Conservation (phyloP, 2,888 invertebrate genomes). For the Hypomecis atomaria region DNA sequence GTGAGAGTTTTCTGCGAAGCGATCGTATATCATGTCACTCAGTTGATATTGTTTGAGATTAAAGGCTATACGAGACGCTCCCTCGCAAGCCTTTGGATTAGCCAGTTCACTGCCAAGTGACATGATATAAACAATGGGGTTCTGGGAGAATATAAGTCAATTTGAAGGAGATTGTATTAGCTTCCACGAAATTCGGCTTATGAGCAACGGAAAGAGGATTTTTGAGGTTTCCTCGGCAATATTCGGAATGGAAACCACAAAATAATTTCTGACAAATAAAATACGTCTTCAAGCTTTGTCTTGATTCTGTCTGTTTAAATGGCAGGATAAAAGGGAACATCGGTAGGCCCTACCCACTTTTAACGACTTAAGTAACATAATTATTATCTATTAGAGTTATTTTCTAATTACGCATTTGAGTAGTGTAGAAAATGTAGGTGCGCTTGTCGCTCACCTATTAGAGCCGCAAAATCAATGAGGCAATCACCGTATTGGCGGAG, state of each 20-base stretch:
- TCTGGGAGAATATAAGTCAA: conserved; percentile 15
- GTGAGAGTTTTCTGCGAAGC: conserved; percentile 19
- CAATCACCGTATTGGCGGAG: conserved; percentile 30
- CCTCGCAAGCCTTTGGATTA: conserved; percentile 20
- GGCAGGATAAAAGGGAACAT: neutral
- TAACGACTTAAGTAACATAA: too few relatives aligned
- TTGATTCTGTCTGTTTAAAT: neutral
- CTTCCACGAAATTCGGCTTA: conserved; percentile 5
- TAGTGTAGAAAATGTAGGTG: neutral
- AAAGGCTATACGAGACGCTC: conserved; percentile 20
- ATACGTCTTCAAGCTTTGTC: neutral
- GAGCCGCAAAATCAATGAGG: conserved; percentile 24
- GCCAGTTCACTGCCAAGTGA: conserved; percentile 14
- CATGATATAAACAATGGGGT: conserved; percentile 18
- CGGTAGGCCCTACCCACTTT: too few relatives aligned
- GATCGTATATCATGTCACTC: conserved; percentile 29
- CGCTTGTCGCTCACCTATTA: conserved; percentile 11
- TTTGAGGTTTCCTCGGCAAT: neutral
- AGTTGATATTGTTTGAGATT: conserved; percentile 27
- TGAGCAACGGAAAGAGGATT: conserved; percentile 1
- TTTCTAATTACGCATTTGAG: neutral
- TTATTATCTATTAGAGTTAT: neutral
- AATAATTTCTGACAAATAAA: neutral
- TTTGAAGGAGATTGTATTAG: conserved; percentile 16
- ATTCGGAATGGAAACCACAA: conserved; percentile 1